phyloP scores from a whole-genome alignment of 2,797 vertebrate genomes.

The Bovichtus variegatus region DNA sequence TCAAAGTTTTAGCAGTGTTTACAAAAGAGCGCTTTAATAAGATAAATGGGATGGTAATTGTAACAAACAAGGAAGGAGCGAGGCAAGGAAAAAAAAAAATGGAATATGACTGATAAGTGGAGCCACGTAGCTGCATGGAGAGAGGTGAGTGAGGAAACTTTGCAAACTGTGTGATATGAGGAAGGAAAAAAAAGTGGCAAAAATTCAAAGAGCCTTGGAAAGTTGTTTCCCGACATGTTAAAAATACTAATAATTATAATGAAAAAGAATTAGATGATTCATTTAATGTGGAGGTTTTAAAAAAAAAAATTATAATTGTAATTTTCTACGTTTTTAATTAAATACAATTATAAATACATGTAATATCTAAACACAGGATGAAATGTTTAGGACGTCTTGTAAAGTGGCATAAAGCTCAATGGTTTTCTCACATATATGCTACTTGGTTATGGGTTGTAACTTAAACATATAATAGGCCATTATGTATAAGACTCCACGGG shows the following conservation, averaged over 20 bases:
- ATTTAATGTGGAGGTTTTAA: neutral
- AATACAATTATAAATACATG: neutral
- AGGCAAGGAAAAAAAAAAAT: too few species aligned
- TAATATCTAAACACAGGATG: neutral
- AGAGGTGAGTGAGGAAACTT: conserved; percentile 23
- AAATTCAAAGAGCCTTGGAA: neutral
- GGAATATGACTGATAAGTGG: neutral
- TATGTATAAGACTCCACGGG: neutral
- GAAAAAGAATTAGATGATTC: neutral
- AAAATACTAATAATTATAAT: too few species aligned
- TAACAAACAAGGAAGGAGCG: neutral
- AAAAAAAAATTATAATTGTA: neutral
- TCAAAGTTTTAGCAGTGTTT: neutral
- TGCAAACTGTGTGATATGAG: neutral
- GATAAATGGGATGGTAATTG: neutral
- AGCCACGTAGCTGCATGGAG: neutral
- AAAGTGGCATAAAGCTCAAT: neutral
- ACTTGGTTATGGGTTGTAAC: neutral
- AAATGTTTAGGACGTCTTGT: neutral
- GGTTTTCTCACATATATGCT: neutral
- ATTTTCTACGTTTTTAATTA: neutral
- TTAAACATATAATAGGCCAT: neutral
- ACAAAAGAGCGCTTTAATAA: conserved; percentile 7
- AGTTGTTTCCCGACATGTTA: neutral
- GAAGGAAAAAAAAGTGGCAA: neutral